Evolutionary conservation across 1,140 invertebrate genomes (phyloP).

Genomic region (Amphibalanus amphitrite): DNA sequence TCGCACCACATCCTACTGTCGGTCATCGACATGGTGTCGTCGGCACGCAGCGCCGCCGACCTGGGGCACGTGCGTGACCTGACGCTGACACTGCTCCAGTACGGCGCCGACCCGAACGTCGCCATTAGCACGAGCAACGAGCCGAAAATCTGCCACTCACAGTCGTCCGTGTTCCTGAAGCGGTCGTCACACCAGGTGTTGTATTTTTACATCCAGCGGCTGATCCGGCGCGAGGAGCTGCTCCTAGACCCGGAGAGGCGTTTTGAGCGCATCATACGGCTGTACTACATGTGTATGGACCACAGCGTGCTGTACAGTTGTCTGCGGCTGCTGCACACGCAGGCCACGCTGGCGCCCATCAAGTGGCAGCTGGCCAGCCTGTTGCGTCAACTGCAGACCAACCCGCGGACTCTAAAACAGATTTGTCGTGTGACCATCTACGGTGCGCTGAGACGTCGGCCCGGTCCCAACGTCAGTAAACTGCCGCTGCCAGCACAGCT

Average conservation of each 20-base stretch:
- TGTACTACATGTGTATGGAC: conserved; percentile 48
- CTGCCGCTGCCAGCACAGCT: conserved; percentile 43
- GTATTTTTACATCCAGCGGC: conserved; percentile 47
- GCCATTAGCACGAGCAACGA: conserved; percentile 18
- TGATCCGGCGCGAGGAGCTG: conserved; percentile 46
- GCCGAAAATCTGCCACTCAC: conserved; percentile 29
- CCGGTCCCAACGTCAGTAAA: conserved; percentile 43
- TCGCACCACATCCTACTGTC: conserved; percentile 46
- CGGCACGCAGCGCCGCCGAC: conserved; percentile 42
- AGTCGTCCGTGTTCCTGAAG: conserved; percentile 39
- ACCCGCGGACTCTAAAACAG: conserved; percentile 42
- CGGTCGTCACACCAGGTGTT: conserved; percentile 38
- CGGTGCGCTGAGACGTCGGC: conserved; percentile 36
- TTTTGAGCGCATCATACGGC: conserved; percentile 42
- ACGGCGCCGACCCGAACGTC: conserved; percentile 27
- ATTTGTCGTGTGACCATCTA: conserved; percentile 45
- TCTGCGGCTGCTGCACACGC: conserved; percentile 35
- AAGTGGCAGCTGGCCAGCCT: conserved; percentile 39
- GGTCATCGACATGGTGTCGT: conserved; percentile 47
- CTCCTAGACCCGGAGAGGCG: conserved; percentile 37
- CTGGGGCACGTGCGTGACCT: conserved; percentile 49
- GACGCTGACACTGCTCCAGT: conserved; percentile 42
- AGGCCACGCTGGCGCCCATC: conserved; percentile 43
- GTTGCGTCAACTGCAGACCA: conserved; percentile 39
- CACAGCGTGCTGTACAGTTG: conserved; percentile 29